Conservation (phyloP, 2,113 vertebrate species). For the Paracanthobrama guichenoti region DNA sequence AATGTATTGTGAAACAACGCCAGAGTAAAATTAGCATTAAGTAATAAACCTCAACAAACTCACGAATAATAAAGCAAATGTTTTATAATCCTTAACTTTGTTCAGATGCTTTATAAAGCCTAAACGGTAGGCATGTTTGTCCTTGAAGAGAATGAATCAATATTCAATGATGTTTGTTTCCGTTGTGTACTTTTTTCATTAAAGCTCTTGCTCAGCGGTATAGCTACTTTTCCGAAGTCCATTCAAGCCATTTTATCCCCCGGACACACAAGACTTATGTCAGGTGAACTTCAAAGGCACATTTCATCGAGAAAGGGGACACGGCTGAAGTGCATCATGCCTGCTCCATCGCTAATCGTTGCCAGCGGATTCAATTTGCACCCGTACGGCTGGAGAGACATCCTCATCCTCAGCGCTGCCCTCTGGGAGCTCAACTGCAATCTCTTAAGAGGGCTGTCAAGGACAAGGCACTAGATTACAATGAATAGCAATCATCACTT, state of each 20-base stretch:
- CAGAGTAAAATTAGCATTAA: no score
- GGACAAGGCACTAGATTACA: conserved; percentile 35
- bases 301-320: conserved; percentile 2
- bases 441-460: conserved; percentile 46
- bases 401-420: conserved; percentile 29
- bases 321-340: conserved; percentile 17
- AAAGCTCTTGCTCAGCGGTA: background rate
- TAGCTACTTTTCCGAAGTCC: background rate
- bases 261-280: conserved; percentile 1
- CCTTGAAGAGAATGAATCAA: conserved; percentile 20
- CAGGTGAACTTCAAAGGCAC: conserved; percentile 29
- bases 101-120: background rate
- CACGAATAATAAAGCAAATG: background rate
- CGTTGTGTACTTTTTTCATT: background rate
- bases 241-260: background rate
- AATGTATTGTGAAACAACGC: no score
- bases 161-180: conserved; percentile 23
- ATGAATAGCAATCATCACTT: conserved; percentile 42
- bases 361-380: conserved; percentile 56
- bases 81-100: background rate
- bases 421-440: conserved; percentile 31
- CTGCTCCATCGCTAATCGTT: conserved; percentile 37
- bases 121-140: background rate
- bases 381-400: conserved; percentile 36
- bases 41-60: background rate